phyloP scores from a whole-genome alignment of 1,140 invertebrate genomes.

The Proales similis region DNA sequence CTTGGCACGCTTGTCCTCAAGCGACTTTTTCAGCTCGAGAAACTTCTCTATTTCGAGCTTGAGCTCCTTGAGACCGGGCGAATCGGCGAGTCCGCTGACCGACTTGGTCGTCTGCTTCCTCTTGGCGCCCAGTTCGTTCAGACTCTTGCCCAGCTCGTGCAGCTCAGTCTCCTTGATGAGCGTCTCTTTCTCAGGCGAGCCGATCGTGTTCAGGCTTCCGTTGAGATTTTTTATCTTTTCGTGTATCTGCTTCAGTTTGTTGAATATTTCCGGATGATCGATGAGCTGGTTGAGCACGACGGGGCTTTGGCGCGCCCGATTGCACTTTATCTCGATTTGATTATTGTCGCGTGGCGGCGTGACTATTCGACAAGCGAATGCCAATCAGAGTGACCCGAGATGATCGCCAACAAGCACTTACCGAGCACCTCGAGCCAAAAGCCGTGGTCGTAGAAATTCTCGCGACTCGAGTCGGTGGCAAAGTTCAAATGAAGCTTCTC shows the following conservation, averaged over 20 bases:
- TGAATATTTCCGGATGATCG: constrained; percentile 3
- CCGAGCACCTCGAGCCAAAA: constrained; percentile 35
- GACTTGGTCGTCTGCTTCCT: neutral
- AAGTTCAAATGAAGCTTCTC: constrained; percentile 29
- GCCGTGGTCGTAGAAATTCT: constrained; percentile 21
- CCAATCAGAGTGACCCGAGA: neutral
- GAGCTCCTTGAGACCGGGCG: neutral
- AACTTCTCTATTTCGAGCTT: constrained; percentile 32
- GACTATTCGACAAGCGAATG: neutral
- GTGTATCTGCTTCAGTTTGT: constrained; percentile 34
- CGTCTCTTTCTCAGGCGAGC: neutral
- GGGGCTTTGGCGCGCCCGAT: neutral
- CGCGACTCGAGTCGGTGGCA: constrained; percentile 8
- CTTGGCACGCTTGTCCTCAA: neutral
- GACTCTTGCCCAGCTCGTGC: no score
- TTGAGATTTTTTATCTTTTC: constrained; percentile 20
- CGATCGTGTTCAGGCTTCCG: constrained; percentile 1
- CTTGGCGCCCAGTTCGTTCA: neutral
- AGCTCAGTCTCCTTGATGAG: no score
- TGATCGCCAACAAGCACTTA: neutral
- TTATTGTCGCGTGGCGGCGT: constrained; percentile 32
- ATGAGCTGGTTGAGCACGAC: neutral
- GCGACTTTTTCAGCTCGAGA: constrained; percentile 6
- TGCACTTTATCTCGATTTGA: constrained; percentile 21
- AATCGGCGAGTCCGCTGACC: no score